These are phyloP conservation scores for Vesta saturnalis DNA, from an alignment of 2,888 invertebrate genomes.

Conservation along the genomic window DNA sequence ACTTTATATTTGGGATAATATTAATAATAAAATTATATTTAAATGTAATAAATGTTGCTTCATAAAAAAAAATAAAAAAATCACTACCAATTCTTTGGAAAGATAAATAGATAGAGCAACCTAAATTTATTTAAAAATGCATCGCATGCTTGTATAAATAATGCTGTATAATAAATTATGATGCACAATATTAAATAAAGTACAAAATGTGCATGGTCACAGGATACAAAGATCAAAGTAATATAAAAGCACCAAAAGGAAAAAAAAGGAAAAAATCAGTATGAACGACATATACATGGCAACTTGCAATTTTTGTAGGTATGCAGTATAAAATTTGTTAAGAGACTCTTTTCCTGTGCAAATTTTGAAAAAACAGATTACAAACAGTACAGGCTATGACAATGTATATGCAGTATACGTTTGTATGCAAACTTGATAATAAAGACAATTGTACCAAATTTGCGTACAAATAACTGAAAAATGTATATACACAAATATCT, in stretches of 20 bases:
- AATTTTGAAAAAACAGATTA: slow-evolving; percentile 40
- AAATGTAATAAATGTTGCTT: slow-evolving; percentile 46
- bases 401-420: slow-evolving; percentile 32
- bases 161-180: slow-evolving; percentile 10
- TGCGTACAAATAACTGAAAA: slow-evolving; percentile 46
- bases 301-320: slow-evolving; percentile 27
- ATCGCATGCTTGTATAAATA: slow-evolving; percentile 33
- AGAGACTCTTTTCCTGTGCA: slow-evolving; percentile 49
- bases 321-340: slow-evolving; percentile 52
- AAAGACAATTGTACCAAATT: slow-evolving; percentile 37
- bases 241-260: slow-evolving; percentile 53
- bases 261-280: slow-evolving; percentile 28
- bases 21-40: slow-evolving; percentile 49
- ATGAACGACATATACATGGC: slow-evolving; percentile 29
- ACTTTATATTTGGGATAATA: slow-evolving; percentile 40
- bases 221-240: neutral
- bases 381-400: slow-evolving; percentile 40
- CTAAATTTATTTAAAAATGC: slow-evolving; percentile 36
- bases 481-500: slow-evolving; percentile 44
- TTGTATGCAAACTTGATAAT: slow-evolving; percentile 32
- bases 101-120: slow-evolving; percentile 46
- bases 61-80: slow-evolving; percentile 54
- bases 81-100: slow-evolving; percentile 63
- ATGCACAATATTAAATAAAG: slow-evolving; percentile 18
- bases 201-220: slow-evolving; percentile 14